phyloP scores from a whole-genome alignment of 2,888 invertebrate genomes.

The Hirtodrosophila confusa region DNA sequence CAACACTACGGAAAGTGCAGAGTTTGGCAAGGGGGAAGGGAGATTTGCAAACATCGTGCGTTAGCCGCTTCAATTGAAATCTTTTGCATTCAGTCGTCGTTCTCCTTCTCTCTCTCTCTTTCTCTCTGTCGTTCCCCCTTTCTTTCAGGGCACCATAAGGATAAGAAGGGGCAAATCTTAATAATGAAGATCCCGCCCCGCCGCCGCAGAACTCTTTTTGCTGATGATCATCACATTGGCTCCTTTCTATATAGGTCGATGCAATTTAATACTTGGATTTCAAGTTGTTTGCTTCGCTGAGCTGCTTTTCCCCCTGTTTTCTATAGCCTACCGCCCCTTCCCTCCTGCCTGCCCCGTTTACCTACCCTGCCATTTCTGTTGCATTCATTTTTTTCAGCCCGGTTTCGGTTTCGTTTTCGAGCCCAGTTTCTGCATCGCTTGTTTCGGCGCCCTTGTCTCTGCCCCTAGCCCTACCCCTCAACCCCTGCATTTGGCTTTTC shows the following conservation, averaged over 20 bases:
- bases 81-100: background rate
- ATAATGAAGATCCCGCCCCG: conserved; percentile 14
- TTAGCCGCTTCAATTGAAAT: conserved; percentile 30
- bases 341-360: background rate
- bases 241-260: conserved; percentile 83
- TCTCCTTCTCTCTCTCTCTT: background rate
- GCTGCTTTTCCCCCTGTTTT: background rate
- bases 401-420: conserved; percentile 64
- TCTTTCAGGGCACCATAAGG: conserved; percentile 8
- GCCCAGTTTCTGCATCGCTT: conserved; percentile 60
- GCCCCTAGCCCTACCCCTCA: background rate
- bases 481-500: background rate
- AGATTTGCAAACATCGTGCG: conserved; percentile 11
- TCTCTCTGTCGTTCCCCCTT: background rate
- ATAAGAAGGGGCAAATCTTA: conserved; percentile 12
- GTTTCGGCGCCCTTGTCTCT: conserved; percentile 36
- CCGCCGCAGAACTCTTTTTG: conserved; percentile 1
- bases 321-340: background rate
- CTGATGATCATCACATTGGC: conserved; percentile 27
- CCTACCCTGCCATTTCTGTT: conserved; percentile 17
- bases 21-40: background rate
- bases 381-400: conserved; percentile 27
- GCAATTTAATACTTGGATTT: conserved; percentile 81
- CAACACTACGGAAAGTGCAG: too few relatives aligned
- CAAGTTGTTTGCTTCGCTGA: conserved; percentile 31